Evolutionary conservation across 1,140 invertebrate genomes (phyloP).

Genomic region (Bemisia tabaci): DNA sequence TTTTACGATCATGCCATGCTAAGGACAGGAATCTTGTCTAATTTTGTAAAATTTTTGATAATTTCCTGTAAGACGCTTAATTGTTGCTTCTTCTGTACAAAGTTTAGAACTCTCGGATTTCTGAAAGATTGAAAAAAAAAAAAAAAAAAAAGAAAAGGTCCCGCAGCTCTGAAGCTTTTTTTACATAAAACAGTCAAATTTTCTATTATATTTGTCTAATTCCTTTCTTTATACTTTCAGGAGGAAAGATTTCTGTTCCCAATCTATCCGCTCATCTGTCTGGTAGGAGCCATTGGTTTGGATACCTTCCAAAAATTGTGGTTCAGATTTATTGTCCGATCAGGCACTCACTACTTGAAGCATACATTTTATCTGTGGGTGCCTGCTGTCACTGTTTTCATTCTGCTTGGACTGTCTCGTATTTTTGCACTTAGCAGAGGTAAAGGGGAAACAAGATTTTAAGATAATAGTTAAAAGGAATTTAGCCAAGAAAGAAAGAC

Average conservation of each 20-base stretch:
- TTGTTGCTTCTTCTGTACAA: slow-evolving; percentile 10
- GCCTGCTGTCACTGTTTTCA: slow-evolving; percentile 42
- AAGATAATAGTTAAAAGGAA: too few relatives aligned
- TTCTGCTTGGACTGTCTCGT: slow-evolving; percentile 42
- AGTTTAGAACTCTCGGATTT: too few relatives aligned
- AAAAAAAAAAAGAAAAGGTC: too few relatives aligned
- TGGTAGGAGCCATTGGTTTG: slow-evolving; percentile 69
- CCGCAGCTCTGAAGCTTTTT: too few relatives aligned
- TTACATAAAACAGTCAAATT: too few relatives aligned
- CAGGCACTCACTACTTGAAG: slow-evolving; percentile 54
- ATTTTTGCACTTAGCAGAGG: slow-evolving; percentile 43
- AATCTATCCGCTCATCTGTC: slow-evolving; percentile 80
- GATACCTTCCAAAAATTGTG: slow-evolving; percentile 66
- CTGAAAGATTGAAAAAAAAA: too few relatives aligned
- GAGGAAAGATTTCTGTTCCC: slow-evolving; percentile 93
- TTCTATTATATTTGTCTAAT: too few relatives aligned
- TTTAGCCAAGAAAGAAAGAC: too few relatives aligned
- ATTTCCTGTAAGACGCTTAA: not conserved
- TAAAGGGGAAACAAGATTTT: too few relatives aligned
- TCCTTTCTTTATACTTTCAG: too few relatives aligned
- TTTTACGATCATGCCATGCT: too few relatives aligned
- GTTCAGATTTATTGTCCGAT: slow-evolving; percentile 44
- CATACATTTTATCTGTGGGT: slow-evolving; percentile 56
- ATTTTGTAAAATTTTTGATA: not conserved
- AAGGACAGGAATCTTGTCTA: not conserved